Evolutionary conservation across 2,113 vertebrate genomes (phyloP).

Genomic region (Pelodiscus sinensis): DNA sequence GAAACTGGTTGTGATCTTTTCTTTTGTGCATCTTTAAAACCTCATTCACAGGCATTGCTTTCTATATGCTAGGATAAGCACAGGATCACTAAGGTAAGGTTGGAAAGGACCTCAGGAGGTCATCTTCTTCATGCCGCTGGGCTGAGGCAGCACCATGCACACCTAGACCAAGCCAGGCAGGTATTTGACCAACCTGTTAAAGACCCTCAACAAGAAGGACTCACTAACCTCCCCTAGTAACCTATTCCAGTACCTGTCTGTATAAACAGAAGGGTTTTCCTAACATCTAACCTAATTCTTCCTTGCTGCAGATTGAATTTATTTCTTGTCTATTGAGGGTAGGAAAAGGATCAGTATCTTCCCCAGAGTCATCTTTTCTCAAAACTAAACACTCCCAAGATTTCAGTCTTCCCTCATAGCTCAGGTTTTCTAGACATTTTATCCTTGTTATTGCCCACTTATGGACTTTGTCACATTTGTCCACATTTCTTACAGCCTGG

Average conservation of each 20-base stretch:
- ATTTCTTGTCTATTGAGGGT: background rate
- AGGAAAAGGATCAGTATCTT: too few relatives aligned
- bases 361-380: background rate
- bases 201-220: background rate
- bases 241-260: background rate
- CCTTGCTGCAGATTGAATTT: background rate
- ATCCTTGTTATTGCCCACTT: background rate
- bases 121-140: background rate
- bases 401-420: background rate
- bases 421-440: background rate
- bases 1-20: background rate
- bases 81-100: background rate
- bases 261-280: background rate
- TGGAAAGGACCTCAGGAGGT: background rate
- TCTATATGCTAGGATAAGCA: background rate
- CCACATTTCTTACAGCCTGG: background rate
- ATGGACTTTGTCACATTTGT: background rate
- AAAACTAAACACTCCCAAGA: background rate
- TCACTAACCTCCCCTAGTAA: background rate
- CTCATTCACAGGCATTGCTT: background rate
- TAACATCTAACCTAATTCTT: background rate
- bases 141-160: background rate
- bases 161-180: background rate
- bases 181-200: background rate
- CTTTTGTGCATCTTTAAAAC: conserved; percentile 20